These are phyloP conservation scores for Ceuthmochares aereus DNA, from an alignment of 2,113 vertebrate genomes.

Conservation along the genomic window DNA sequence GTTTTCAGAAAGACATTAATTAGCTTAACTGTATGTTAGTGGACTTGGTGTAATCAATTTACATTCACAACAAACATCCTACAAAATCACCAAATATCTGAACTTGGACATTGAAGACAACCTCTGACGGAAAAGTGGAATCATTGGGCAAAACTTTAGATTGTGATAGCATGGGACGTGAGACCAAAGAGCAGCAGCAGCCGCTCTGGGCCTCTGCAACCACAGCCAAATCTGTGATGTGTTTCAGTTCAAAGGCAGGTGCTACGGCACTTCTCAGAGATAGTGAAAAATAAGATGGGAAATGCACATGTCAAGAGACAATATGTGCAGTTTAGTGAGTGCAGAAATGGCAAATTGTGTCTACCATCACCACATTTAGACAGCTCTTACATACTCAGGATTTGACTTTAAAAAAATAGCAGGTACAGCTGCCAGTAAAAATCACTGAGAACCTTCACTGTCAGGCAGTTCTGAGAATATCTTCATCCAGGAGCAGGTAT, in stretches of 20 bases:
- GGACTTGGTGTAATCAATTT: background rate
- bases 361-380: background rate
- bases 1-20: background rate
- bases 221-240: background rate
- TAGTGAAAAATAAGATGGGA: background rate
- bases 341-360: background rate
- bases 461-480: background rate
- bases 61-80: background rate
- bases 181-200: background rate
- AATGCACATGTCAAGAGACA: background rate
- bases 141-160: background rate
- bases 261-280: background rate
- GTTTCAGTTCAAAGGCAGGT: background rate
- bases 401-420: background rate
- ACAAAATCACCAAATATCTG: background rate
- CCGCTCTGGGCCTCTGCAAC: background rate
- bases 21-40: background rate
- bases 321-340: background rate
- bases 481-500: background rate
- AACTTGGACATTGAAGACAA: accelerated
- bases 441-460: background rate
- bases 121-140: background rate
- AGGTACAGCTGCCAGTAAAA: background rate
- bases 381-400: background rate
- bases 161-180: background rate